Conservation (phyloP, 2,888 invertebrate genomes). For the Epirrita christyi region DNA sequence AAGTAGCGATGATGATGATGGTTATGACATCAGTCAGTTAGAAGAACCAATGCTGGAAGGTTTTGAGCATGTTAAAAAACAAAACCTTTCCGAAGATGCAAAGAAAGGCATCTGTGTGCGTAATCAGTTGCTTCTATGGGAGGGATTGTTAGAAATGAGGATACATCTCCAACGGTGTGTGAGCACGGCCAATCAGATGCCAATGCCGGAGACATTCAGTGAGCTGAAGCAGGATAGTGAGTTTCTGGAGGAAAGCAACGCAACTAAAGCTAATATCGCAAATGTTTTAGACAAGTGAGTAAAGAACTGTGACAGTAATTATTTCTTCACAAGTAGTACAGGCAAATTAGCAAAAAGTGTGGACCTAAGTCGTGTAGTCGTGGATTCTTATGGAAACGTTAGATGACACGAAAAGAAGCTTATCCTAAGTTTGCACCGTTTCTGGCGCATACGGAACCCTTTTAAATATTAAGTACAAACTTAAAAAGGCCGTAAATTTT, state of each 20-base stretch:
- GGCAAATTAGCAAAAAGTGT: no score
- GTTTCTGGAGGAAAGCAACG: slow-evolving; percentile 78
- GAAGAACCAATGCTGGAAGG: slow-evolving; percentile 76
- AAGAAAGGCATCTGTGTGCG: slow-evolving; percentile 88
- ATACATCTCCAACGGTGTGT: slow-evolving; percentile 95
- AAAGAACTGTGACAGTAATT: background rate
- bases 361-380: no score
- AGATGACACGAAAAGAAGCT: no score
- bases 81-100: slow-evolving; percentile 82
- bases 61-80: slow-evolving; percentile 85
- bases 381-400: no score
- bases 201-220: slow-evolving; percentile 84
- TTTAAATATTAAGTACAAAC: no score
- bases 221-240: slow-evolving; percentile 75
- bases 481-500: no score
- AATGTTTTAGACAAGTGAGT: slow-evolving; percentile 86
- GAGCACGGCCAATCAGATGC: slow-evolving; percentile 91
- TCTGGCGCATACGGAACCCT: no score
- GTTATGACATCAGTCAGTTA: slow-evolving; percentile 75
- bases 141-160: slow-evolving; percentile 92
- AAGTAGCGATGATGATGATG: slow-evolving; percentile 55
- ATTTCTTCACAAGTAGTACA: no score
- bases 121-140: slow-evolving; percentile 92
- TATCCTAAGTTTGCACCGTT: no score
- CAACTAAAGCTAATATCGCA: slow-evolving; percentile 82